Evolutionary conservation across 2,797 vertebrate species (phyloP).

Genomic region (Alfaro cultratus): DNA sequence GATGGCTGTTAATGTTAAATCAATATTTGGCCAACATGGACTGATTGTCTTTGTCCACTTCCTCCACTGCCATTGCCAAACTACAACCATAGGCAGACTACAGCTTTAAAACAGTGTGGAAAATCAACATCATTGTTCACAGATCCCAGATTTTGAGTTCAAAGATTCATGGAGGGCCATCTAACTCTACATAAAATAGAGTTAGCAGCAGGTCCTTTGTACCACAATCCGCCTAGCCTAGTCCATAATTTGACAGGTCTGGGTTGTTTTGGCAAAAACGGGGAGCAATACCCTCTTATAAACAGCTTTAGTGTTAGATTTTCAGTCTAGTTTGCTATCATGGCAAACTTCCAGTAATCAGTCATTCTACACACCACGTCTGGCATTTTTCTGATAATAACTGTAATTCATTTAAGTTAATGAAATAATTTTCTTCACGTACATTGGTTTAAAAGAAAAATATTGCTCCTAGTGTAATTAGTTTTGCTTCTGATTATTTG

Average conservation of each 20-base stretch:
- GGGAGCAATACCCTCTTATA: neutral
- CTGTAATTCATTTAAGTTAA: slow-evolving; percentile 18
- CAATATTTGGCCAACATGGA: too few species aligned
- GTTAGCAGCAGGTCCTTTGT: too few species aligned
- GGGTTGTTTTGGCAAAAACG: neutral
- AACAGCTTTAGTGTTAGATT: neutral
- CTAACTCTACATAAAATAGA: neutral
- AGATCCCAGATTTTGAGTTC: neutral
- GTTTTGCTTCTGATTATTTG: slow-evolving; percentile 29
- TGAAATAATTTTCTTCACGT: slow-evolving; percentile 23
- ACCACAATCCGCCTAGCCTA: neutral
- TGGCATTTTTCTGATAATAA: too few species aligned
- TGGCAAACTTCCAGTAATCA: neutral
- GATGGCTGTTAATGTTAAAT: too few species aligned
- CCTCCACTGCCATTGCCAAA: too few species aligned
- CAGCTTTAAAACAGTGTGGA: too few species aligned
- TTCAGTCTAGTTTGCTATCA: neutral
- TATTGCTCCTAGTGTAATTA: slow-evolving; percentile 48
- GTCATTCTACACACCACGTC: neutral
- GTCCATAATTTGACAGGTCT: neutral
- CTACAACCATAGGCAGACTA: too few species aligned
- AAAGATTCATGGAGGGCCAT: neutral
- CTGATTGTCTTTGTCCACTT: too few species aligned
- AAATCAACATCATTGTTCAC: neutral
- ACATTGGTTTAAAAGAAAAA: slow-evolving; percentile 22